A percentile compares a stretch with the other conserved stretches of the same genome.
These are phyloP conservation scores for Lophius piscatorius DNA, from an alignment of 2,113 vertebrate genomes.

Conservation along the genomic window DNA sequence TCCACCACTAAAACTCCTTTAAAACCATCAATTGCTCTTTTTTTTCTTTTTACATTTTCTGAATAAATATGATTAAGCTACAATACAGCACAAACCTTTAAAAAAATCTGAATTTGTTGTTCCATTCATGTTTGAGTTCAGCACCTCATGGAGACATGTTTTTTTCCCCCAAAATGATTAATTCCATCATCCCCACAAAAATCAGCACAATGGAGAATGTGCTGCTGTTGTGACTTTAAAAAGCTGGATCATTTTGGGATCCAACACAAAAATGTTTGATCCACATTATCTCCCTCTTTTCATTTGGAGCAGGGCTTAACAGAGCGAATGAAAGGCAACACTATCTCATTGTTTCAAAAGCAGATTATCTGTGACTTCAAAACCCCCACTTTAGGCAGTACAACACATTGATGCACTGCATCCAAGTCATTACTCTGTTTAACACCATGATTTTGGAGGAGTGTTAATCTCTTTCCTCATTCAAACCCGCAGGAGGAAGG, in stretches of 20 bases:
- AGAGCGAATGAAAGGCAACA: slow-evolving; percentile 67
- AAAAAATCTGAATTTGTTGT: slow-evolving; percentile 10
- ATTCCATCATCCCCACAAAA: slow-evolving; percentile 56
- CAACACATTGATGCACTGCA: slow-evolving; percentile 58
- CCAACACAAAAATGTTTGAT: slow-evolving; percentile 57
- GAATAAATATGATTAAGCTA: slow-evolving; percentile 25
- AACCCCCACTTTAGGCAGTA: slow-evolving; percentile 67
- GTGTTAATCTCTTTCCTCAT: slow-evolving; percentile 55
- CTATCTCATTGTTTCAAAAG: slow-evolving; percentile 74
- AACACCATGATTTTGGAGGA: slow-evolving; percentile 46
- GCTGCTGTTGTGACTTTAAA: slow-evolving; percentile 57
- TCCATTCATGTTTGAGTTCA: slow-evolving; percentile 51
- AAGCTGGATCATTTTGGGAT: slow-evolving; percentile 59
- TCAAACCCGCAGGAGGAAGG: slow-evolving; percentile 61
- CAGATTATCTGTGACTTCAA: slow-evolving; percentile 75
- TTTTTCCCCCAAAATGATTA: slow-evolving; percentile 45
- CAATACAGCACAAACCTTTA: slow-evolving; percentile 20
- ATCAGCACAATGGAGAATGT: slow-evolving; percentile 51
- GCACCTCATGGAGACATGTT: slow-evolving; percentile 35
- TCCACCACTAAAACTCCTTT: not conserved
- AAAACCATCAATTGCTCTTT: not conserved
- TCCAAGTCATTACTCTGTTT: slow-evolving; percentile 47
- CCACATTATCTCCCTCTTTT: slow-evolving; percentile 53
- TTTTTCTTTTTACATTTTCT: slow-evolving; percentile 24
- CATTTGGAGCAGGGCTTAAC: slow-evolving; percentile 66